Base-by-base conservation (phyloP, 1,140 invertebrate genomes). In the Agraylea sexmaculata region DNA sequence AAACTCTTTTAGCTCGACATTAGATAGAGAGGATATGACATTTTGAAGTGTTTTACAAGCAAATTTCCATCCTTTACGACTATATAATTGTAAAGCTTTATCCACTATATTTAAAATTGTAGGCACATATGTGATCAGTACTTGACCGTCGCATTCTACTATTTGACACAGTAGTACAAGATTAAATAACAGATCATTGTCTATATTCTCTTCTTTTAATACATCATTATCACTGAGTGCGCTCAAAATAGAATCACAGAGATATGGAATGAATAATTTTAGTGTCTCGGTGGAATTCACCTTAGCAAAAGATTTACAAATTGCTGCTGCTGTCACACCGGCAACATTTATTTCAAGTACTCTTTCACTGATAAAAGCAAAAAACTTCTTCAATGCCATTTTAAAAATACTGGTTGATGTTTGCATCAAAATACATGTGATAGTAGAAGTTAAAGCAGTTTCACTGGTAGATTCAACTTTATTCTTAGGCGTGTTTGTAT, bases 281-380 rank as follows among this genome's bases (percentile, higher is more conserved):
- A 88, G 51, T 0, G 82, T 80, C 41, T 76, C 64, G 35, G 75
- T 68, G 7, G 81, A 57, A 49, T 80, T 73, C 27, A 83, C 72
- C 38, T 72, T 75, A 2, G 78, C 70, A 56, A 86, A 87, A 17
- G 77, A 69, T 29, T 73, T 68, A 45, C 81, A 75, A 16, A 87
- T 61, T 25, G 73, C 70, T 0, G 77, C 81, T 1, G 83, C 73
- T 51, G 86, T 71, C 53, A 77, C 79, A 0, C 86, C 87, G 1
- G 87, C 80, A 1, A 91, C 78, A 51, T 80, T 80, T 0, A 77
- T 80, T 58, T 93, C 89, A 30, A 87, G 75, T 6, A 87, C 79
- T 13, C 74, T 73, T 11, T 73, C 70, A 1, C 72, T 77, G 0
- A 85, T 71, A 60, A 87, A 91, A 5, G 66, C 60, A 22, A 75